phyloP scores from a whole-genome alignment of 2,797 vertebrate genomes.

The Siniperca undulata region DNA sequence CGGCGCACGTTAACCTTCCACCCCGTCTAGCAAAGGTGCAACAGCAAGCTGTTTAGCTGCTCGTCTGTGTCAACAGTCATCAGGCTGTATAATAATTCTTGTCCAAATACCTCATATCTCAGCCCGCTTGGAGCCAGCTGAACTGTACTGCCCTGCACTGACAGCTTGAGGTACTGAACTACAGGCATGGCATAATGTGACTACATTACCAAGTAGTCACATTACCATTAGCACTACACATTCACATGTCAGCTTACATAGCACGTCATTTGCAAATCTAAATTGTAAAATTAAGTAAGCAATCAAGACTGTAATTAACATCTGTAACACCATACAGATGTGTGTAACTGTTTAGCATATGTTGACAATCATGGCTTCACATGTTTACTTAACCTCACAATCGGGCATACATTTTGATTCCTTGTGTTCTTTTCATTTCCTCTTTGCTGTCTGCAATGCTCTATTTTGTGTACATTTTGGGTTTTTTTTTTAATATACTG shows the following conservation, averaged over 20 bases:
- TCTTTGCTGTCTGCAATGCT: not conserved
- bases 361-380: not conserved
- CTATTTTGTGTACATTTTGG: too few relatives aligned
- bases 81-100: constrained; percentile 30
- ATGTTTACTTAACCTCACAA: not conserved
- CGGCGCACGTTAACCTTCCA: constrained; percentile 10
- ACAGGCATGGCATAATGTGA: not conserved
- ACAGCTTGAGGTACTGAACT: constrained; percentile 46
- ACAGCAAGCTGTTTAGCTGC: constrained; percentile 30
- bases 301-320: not conserved
- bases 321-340: not conserved
- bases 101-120: constrained; percentile 15
- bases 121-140: constrained; percentile 35
- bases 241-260: constrained; percentile 16
- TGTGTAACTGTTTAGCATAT: not conserved
- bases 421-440: not conserved
- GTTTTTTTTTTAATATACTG: not conserved
- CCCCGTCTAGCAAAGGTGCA: constrained; percentile 10
- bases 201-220: not conserved
- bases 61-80: constrained; percentile 35
- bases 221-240: not conserved
- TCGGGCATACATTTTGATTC: not conserved
- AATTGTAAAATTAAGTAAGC: not conserved
- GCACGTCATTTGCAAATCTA: not conserved
- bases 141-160: constrained; percentile 65